phyloP scores from a whole-genome alignment of 2,113 vertebrate genomes.

The Alaudala cheleensis region DNA sequence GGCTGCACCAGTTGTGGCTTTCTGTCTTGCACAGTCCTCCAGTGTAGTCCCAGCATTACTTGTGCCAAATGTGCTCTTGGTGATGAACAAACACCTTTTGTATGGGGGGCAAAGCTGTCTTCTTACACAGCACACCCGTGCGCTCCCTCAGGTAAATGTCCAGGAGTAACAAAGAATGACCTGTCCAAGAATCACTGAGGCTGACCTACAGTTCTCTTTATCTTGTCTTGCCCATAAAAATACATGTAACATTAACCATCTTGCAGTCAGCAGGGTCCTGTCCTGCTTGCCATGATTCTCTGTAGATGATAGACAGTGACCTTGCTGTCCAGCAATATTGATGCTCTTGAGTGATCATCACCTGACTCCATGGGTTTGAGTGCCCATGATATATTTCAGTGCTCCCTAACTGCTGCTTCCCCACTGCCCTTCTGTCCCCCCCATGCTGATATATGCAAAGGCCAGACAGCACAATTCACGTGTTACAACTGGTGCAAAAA shows the following conservation, averaged over 20 bases:
- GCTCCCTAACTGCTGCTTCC: not conserved
- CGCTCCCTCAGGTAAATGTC: not conserved
- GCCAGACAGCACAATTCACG: accelerated
- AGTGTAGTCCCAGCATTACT: not conserved
- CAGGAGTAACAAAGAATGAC: not conserved
- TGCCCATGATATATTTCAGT: accelerated
- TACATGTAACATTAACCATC: not conserved
- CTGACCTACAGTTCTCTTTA: not conserved
- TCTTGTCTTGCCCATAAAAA: not conserved
- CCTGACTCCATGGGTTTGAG: not conserved
- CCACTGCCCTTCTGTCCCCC: not conserved
- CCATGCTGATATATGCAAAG: accelerated
- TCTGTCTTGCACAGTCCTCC: not conserved
- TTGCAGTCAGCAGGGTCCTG: not conserved
- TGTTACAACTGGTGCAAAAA: not conserved
- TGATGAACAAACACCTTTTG: not conserved
- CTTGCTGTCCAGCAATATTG: not conserved
- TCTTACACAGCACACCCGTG: not conserved
- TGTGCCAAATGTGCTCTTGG: accelerated
- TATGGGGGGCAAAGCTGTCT: not conserved
- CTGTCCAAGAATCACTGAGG: not conserved
- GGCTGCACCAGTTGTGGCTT: not conserved
- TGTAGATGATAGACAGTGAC: not conserved
- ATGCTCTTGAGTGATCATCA: not conserved
- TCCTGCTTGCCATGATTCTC: not conserved